These are phyloP conservation scores for Eulemur macaco DNA, from an alignment of 2,113 vertebrate species.

Conservation along the genomic window DNA sequence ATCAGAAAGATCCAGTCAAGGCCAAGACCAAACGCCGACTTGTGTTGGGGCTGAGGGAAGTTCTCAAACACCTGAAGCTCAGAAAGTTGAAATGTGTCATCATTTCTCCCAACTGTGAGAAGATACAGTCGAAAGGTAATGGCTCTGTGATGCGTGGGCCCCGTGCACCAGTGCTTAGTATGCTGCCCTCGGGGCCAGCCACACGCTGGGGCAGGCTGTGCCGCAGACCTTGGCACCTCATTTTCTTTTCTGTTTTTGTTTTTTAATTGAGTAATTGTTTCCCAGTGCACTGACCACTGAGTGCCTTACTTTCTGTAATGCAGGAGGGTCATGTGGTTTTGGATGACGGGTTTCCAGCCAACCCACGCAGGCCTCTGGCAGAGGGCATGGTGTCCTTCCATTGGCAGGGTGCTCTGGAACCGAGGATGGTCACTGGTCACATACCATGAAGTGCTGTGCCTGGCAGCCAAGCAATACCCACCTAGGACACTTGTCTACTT, in stretches of 20 bases:
- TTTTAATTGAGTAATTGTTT: not conserved
- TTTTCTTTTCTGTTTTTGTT: not conserved
- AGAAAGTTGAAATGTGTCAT: conserved; percentile 95
- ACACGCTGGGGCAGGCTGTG: not conserved
- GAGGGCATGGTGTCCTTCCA: not conserved
- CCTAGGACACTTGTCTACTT: not conserved
- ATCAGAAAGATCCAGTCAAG: conserved; percentile 97
- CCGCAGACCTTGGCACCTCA: not conserved
- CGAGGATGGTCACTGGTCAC: not conserved
- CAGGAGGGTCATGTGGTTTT: not conserved
- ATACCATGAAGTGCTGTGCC: not conserved
- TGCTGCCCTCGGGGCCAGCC: not conserved
- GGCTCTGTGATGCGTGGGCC: rapidly evolving
- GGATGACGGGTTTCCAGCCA: rapidly evolving
- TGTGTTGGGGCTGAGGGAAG: conserved; percentile 97
- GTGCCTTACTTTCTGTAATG: not conserved
- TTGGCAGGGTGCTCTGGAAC: not conserved
- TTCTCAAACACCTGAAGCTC: conserved; percentile 96
- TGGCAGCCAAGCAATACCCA: not conserved
- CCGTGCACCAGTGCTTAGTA: not conserved
- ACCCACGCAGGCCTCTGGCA: not conserved
- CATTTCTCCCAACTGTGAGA: conserved; percentile 99
- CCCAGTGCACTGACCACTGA: not conserved
- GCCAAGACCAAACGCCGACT: conserved; percentile 96
- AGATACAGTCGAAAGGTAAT: conserved; percentile 95